Evolutionary conservation across 2,797 vertebrate species (phyloP).

Genomic region (Cephalopachus bancanus): DNA sequence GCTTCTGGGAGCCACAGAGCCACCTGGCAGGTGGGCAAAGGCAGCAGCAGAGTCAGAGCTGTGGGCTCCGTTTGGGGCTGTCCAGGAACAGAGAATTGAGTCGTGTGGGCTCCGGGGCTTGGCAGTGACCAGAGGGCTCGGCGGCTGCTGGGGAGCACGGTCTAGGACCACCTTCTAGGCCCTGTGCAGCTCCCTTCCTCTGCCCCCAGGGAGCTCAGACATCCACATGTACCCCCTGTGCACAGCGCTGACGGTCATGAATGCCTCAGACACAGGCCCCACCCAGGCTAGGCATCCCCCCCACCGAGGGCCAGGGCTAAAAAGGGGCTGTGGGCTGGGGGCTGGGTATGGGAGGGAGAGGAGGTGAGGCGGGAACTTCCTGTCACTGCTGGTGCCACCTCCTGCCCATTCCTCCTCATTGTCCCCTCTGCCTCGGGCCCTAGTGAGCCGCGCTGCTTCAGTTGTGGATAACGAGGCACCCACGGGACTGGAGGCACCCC

Average conservation of each 20-base stretch:
- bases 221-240: too few relatives aligned
- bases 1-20: background rate
- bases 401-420: background rate
- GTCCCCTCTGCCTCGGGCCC: too few relatives aligned
- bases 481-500: rapidly evolving
- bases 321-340: background rate
- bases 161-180: background rate
- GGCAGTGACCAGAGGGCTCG: background rate
- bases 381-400: rapidly evolving
- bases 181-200: background rate
- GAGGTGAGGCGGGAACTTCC: background rate
- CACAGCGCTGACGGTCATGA: too few relatives aligned
- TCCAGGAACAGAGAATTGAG: rapidly evolving
- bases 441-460: too few relatives aligned
- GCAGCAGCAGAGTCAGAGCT: rapidly evolving
- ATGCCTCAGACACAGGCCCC: rapidly evolving
- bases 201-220: too few relatives aligned
- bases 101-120: background rate
- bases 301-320: rapidly evolving
- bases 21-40: rapidly evolving
- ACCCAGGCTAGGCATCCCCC: rapidly evolving
- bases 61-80: rapidly evolving
- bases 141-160: background rate
- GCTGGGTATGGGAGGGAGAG: background rate
- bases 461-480: background rate